Conservation (phyloP, 2,888 invertebrate genomes). For the Crossocerus cetratus region DNA sequence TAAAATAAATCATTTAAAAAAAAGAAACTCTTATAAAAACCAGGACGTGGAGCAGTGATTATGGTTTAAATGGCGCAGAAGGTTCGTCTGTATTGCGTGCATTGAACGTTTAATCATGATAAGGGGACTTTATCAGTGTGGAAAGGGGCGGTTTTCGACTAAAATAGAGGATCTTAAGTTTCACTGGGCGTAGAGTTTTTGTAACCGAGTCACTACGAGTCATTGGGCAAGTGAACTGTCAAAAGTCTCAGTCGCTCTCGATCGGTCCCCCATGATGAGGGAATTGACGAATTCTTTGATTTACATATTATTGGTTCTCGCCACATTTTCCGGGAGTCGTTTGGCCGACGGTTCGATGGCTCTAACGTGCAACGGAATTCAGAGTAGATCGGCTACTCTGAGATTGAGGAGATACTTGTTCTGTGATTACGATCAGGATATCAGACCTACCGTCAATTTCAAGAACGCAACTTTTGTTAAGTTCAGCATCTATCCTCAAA, state of each 20-base stretch:
- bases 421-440: constrained; percentile 77
- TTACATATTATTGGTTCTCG: too few relatives aligned
- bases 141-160: constrained; percentile 48
- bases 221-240: background rate
- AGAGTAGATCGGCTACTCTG: constrained; percentile 47
- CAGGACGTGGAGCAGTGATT: too few relatives aligned
- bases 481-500: constrained; percentile 80
- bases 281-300: too few relatives aligned
- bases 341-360: too few relatives aligned
- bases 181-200: constrained; percentile 54
- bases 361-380: constrained; percentile 56
- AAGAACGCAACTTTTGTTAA: constrained; percentile 78
- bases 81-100: background rate
- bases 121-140: background rate
- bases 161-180: constrained; percentile 39
- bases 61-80: too few relatives aligned
- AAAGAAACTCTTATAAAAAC: too few relatives aligned
- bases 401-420: constrained; percentile 78
- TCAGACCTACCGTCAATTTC: constrained; percentile 78
- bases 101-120: background rate
- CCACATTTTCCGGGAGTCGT: too few relatives aligned
- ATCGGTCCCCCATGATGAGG: background rate
- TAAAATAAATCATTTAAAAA: too few relatives aligned
- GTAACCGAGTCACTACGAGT: background rate
- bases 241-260: constrained; percentile 4